Conservation (phyloP, 2,113 vertebrate genomes). For the Peromyscus leucopus region DNA sequence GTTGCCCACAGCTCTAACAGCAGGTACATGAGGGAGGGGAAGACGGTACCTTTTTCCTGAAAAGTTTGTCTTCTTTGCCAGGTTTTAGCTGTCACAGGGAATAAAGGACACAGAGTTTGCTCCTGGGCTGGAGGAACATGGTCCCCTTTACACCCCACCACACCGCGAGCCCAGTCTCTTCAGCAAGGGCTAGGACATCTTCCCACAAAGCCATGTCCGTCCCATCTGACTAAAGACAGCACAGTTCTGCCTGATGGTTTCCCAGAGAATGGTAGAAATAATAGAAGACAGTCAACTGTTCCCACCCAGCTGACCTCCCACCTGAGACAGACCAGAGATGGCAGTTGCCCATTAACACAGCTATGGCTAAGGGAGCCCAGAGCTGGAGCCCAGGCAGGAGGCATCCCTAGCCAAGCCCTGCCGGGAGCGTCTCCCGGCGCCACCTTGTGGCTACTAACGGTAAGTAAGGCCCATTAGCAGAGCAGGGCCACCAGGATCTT, state of each 20-base stretch:
- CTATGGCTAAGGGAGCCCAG: neutral
- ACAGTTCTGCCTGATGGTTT: slow-evolving; percentile 18
- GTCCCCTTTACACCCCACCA: neutral
- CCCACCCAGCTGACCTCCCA: slow-evolving; percentile 56
- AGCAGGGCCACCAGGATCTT: neutral
- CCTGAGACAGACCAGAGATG: neutral
- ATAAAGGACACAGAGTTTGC: slow-evolving; percentile 70
- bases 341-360: neutral
- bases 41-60: slow-evolving; percentile 87
- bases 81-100: slow-evolving; percentile 85
- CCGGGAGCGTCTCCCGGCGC: slow-evolving; percentile 52
- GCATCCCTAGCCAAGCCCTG: neutral
- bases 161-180: neutral
- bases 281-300: neutral
- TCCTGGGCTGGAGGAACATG: neutral
- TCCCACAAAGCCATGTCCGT: slow-evolving; percentile 6
- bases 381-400: neutral
- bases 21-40: no score
- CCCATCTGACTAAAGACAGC: neutral
- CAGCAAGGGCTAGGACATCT: neutral
- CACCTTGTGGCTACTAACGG: slow-evolving; percentile 82
- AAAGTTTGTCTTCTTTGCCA: slow-evolving; percentile 88
- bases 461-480: slow-evolving; percentile 68
- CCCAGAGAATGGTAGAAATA: neutral
- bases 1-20: neutral